phyloP scores from a whole-genome alignment of 37 sponge, comb jelly and placozoan species.

The Chondrilla cf. caribensis region DNA sequence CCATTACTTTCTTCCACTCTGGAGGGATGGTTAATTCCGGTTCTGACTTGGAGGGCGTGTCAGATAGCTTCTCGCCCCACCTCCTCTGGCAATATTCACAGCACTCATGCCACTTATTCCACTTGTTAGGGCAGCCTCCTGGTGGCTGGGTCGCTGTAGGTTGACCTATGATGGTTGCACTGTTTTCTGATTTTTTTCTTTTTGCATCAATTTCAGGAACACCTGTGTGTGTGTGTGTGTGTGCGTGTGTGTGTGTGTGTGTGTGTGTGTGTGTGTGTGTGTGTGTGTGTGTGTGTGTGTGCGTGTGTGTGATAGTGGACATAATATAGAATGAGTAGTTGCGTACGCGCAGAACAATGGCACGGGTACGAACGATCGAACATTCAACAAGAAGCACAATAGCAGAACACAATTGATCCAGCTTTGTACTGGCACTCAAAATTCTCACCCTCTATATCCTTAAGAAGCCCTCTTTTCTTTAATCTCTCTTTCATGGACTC shows the following conservation, averaged over 20 bases:
- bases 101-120: slow-evolving; percentile 63
- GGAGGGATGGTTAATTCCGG: slow-evolving; percentile 26
- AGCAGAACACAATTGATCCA: too few species aligned
- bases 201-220: neutral
- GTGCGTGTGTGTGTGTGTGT: too few species aligned
- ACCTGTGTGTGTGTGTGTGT: neutral
- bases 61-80: slow-evolving; percentile 24
- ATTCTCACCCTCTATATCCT: neutral
- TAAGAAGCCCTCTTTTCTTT: slow-evolving; percentile 11
- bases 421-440: too few species aligned
- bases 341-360: too few species aligned
- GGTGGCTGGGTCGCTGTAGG: neutral
- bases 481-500: slow-evolving; percentile 17
- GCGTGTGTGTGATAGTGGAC: too few species aligned
- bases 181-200: neutral
- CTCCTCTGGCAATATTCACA: slow-evolving; percentile 43
- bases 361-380: too few species aligned
- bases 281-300: too few species aligned
- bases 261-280: too few species aligned
- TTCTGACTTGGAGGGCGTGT: neutral
- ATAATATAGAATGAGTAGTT: too few species aligned
- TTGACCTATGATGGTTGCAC: neutral
- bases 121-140: slow-evolving; percentile 45
- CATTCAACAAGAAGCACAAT: too few species aligned
- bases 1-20: slow-evolving; percentile 46